Evolutionary conservation across 2,888 invertebrate genomes (phyloP), one percentile per base, ranked within the genome.

Genomic region (Spicauda simplicius): DNA sequence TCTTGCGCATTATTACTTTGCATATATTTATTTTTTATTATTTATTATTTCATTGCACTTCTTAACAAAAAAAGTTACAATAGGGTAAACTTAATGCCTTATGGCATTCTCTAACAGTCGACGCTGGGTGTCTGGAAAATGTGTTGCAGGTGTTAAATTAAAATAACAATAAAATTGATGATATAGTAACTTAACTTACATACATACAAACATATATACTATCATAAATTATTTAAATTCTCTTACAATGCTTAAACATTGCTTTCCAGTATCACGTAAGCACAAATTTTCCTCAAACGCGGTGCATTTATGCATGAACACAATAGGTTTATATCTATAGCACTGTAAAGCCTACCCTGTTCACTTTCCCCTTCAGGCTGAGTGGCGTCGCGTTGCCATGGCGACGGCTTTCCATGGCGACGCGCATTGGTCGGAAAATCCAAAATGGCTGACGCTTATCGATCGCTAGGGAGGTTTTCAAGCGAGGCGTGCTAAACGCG

Each of bases 371-470:
- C 90, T 90, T 87, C 81, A 75, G 76, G 72, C 70, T 70, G 72
- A 77, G 75, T 71, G 74, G 77, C 73, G 81, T 81, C 80, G 76
- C 79, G 91, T 93, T 82, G 73, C 88, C 77, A 85, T 84, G 76
- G 78, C 82, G 81, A 92, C 88, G 72, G 83, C 81, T 91, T 92
- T 92, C 85, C 93, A 89, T 88, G 82, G 80, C 86, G 81, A 85
- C 90, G 83, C 78, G 89, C 85, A 93, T 93, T 93, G 93, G 93
- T 88, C 83, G 93, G 93, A 83, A 93, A 93, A 93, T 92, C 85
- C 93, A 93, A 93, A 78, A 93, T 93, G 93, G 93, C 93, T 83
- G 79, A 70, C 69, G 55, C 54, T 69, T 89, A 92, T 90, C 88
- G 93, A 93, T 93, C 92, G 86, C 71, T 70, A 73, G 75, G 81